Evolutionary conservation across 2,888 invertebrate genomes (phyloP).

Genomic region (Melolontha melolontha): DNA sequence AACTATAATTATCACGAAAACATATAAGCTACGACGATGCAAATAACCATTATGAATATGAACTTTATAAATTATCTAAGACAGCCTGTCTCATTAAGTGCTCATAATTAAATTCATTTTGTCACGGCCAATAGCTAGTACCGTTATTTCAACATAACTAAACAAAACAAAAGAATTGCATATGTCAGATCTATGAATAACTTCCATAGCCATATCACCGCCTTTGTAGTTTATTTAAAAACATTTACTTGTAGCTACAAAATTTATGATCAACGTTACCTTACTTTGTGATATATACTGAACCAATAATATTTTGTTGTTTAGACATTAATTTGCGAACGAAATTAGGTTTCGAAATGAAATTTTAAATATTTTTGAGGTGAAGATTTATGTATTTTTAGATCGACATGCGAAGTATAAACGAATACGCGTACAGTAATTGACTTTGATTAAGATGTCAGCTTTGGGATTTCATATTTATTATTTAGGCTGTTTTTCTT

Average conservation of each 20-base stretch:
- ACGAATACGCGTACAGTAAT: not conserved
- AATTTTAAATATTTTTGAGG: conserved; percentile 2
- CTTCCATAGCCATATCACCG: not conserved
- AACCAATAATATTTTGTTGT: not conserved
- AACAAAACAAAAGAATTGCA: conserved; percentile 11
- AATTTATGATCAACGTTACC: conserved; percentile 10
- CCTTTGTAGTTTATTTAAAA: conserved; percentile 1
- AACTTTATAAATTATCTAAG: conserved; percentile 10
- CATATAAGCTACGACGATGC: not conserved
- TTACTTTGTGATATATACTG: not conserved
- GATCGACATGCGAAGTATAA: not conserved
- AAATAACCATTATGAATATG: not conserved
- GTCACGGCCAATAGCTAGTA: conserved; percentile 9
- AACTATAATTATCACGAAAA: conserved; percentile 11
- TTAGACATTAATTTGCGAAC: too few species aligned
- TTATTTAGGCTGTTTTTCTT: too few species aligned
- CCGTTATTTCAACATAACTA: not conserved
- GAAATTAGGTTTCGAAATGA: not conserved
- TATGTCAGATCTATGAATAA: not conserved
- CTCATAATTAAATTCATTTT: conserved; percentile 27
- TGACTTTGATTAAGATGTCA: too few species aligned
- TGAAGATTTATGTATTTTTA: not conserved
- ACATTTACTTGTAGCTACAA: not conserved
- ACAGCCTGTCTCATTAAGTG: conserved; percentile 21
- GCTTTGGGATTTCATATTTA: too few species aligned